A percentile compares a stretch with the other conserved stretches of the same genome.
Evolutionary conservation across 2,113 vertebrate species (phyloP).

Genomic region (Sterna hirundo): DNA sequence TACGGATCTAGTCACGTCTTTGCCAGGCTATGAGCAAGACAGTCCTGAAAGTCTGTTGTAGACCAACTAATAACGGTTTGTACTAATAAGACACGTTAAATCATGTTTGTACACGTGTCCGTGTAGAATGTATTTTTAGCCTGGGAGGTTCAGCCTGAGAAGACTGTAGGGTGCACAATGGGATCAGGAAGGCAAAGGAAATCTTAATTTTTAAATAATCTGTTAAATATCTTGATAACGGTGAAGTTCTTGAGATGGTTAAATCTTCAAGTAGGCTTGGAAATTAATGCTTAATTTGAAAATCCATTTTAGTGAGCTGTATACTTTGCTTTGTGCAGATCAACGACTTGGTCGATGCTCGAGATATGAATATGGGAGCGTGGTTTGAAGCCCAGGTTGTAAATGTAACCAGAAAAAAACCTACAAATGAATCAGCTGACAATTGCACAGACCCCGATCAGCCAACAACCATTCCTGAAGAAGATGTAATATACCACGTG

Average conservation of each 20-base stretch:
- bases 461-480: slow-evolving; percentile 13
- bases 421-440: background rate
- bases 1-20: background rate
- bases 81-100: background rate
- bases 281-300: background rate
- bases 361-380: slow-evolving; percentile 91
- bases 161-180: background rate
- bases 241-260: background rate
- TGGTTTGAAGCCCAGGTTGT: slow-evolving; percentile 95
- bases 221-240: background rate
- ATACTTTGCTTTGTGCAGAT: slow-evolving; percentile 69
- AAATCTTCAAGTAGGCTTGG: background rate
- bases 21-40: background rate
- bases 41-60: background rate
- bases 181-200: background rate
- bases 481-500: slow-evolving; percentile 86
- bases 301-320: background rate
- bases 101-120: background rate
- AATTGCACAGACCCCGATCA: background rate
- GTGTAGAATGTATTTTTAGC: background rate
- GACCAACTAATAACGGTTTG: background rate
- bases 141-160: background rate
- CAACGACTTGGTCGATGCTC: slow-evolving; percentile 90
- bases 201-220: background rate
- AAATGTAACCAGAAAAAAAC: slow-evolving; percentile 79